Evolutionary conservation across 2,113 vertebrate genomes (phyloP).

Genomic region (Hemiscyllium ocellatum): DNA sequence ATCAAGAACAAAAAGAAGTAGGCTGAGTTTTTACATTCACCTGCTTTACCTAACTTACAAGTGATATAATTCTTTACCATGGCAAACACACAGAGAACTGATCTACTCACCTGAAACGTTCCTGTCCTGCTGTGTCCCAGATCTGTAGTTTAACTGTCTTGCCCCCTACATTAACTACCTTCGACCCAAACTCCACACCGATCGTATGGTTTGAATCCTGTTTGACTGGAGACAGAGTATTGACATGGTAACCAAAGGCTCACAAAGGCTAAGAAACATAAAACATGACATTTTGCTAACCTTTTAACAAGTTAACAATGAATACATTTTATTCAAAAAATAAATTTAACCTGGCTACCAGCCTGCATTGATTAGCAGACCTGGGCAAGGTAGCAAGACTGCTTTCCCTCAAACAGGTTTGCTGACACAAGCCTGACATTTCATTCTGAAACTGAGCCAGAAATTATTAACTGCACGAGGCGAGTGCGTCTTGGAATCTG

Average conservation of each 20-base stretch:
- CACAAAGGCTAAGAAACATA: not conserved
- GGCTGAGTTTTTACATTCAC: no score
- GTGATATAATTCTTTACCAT: not conserved
- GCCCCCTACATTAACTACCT: constrained; percentile 80
- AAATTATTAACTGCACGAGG: not conserved
- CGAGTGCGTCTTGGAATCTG: not conserved
- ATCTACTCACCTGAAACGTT: constrained; percentile 72
- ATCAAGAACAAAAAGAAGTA: not conserved
- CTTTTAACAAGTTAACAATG: not conserved
- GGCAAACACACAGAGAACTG: not conserved
- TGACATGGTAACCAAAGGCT: not conserved
- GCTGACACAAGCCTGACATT: not conserved
- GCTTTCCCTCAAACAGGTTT: not conserved
- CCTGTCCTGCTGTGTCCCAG: constrained; percentile 52
- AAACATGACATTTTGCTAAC: not conserved
- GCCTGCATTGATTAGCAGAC: not conserved
- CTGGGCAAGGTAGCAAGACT: not conserved
- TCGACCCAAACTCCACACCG: constrained; percentile 86
- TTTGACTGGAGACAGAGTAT: constrained; percentile 61
- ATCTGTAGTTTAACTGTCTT: constrained; percentile 90
- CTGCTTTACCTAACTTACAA: not conserved
- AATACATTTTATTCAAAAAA: not conserved
- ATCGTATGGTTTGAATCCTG: constrained; percentile 93
- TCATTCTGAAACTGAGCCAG: not conserved
- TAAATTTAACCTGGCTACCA: not conserved